Conservation (phyloP, 2,888 invertebrate species). For the Torymus auratus region DNA sequence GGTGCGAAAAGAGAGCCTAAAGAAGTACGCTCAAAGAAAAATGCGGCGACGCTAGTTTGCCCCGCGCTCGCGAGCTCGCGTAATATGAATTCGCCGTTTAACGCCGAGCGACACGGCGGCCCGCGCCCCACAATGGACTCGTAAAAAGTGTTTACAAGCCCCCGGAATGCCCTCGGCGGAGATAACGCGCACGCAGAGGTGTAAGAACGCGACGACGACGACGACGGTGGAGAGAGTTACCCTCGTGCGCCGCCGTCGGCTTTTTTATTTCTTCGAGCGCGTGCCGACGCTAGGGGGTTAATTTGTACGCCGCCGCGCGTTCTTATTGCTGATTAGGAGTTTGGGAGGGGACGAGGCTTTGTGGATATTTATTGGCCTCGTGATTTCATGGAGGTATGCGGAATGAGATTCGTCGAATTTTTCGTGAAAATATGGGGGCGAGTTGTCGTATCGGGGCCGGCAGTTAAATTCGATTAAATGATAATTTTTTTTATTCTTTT, state of each 20-base stretch:
- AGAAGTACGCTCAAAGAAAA: neutral
- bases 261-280: too few relatives aligned
- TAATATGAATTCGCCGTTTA: constrained; percentile 55
- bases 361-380: too few relatives aligned
- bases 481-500: too few relatives aligned
- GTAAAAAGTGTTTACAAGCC: constrained; percentile 60
- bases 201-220: constrained; percentile 8
- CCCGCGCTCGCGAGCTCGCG: neutral
- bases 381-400: too few relatives aligned
- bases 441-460: too few relatives aligned
- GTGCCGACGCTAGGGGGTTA: too few relatives aligned
- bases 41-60: constrained; percentile 8
- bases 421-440: too few relatives aligned
- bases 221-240: neutral
- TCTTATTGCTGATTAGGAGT: too few relatives aligned
- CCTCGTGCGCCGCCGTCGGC: neutral
- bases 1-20: constrained; percentile 11
- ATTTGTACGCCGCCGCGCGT: too few relatives aligned
- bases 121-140: constrained; percentile 41
- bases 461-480: too few relatives aligned
- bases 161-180: constrained; percentile 51
- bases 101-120: constrained; percentile 21
- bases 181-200: constrained; percentile 57
- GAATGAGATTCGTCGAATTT: too few relatives aligned
- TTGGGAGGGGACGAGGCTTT: too few relatives aligned